A percentile compares a stretch with the other conserved stretches of the same genome.
phyloP scores from a whole-genome alignment of 2,888 invertebrate genomes.

The Drosophila tripunctata region DNA sequence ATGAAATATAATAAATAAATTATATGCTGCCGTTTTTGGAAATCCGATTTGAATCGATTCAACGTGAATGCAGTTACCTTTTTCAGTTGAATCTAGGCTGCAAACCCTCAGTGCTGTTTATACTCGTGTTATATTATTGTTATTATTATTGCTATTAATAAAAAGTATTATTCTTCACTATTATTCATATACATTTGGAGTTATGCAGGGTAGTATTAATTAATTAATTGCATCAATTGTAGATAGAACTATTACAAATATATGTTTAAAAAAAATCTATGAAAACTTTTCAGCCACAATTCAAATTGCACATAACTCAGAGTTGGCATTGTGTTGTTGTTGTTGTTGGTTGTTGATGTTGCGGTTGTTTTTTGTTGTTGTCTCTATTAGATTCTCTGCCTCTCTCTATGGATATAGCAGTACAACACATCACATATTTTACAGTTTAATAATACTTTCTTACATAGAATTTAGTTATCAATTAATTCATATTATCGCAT shows the following conservation, averaged over 20 bases:
- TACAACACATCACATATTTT: slow-evolving; percentile 75
- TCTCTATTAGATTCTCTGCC: slow-evolving; percentile 10
- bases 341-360: slow-evolving; percentile 21
- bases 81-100: slow-evolving; percentile 33
- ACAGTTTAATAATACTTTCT: slow-evolving; percentile 82
- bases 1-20: slow-evolving; percentile 41
- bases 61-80: slow-evolving; percentile 17
- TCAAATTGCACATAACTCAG: slow-evolving; percentile 48
- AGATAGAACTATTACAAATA: slow-evolving; percentile 45
- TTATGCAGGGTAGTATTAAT: slow-evolving; percentile 9
- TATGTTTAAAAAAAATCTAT: slow-evolving; percentile 25
- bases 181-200: slow-evolving; percentile 47
- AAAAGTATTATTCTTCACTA: neutral
- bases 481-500: slow-evolving; percentile 57
- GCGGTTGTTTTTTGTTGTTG: slow-evolving; percentile 37
- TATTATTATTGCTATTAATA: slow-evolving; percentile 19
- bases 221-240: too few species aligned
- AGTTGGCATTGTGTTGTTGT: slow-evolving; percentile 21
- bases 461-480: slow-evolving; percentile 71
- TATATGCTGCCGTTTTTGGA: slow-evolving; percentile 31
- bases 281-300: slow-evolving; percentile 32
- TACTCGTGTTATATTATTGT: slow-evolving; percentile 33
- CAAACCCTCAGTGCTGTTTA: slow-evolving; percentile 47
- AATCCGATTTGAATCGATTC: slow-evolving; percentile 28
- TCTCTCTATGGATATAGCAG: slow-evolving; percentile 25